Base-by-base conservation (phyloP, 2,113 vertebrate species). In the Istiophorus platypterus region DNA sequence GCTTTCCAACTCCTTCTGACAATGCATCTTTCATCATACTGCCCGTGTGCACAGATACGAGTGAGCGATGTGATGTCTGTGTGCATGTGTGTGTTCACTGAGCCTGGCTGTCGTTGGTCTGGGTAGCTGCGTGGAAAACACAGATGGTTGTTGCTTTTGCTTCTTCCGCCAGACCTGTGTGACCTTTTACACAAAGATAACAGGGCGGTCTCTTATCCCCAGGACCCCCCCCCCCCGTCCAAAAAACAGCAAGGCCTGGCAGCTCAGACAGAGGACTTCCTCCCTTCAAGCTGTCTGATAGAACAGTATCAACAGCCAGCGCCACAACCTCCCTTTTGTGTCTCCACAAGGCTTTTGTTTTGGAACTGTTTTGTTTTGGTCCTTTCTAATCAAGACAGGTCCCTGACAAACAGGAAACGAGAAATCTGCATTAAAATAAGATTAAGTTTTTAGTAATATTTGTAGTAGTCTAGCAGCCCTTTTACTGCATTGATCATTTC, bases 151-250 rank as follows among this genome's bases (percentile, higher is more conserved):
- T 88, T 92, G 85, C 88, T 93, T 92, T 93, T 88, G 80, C 85
- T 90, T 92, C 88, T 93, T 90, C 88, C 84, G 73, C 80, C 78
- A 88, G 89, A 91, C 86, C 88, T 87, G 78, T 78, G 82, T 91
- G 90, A 93, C 91, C 87, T 92, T 88, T 90, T 88, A 87, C 87
- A 92, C 86, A 93, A 86, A 93, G 91, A 93, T 92, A 91, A 91
- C 80, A 84, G 76, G 71, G 78, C 74, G n/a, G 75, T 62, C 82
- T 91, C 82, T 92, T 91, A 91, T 90, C 86, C 90, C 65, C 58
- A 34, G 15, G 6, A 76, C 37, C 58, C 66, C 67, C 49, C 39
- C 61, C 45, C 57, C 17, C 64, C 24, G 4, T 49, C 77, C 85
- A 66, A 62, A 85, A 89, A 91, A 85, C 70, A 81, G 58, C 45